A percentile compares a stretch with the other conserved stretches of the same genome.
Conservation (phyloP, 1,140 invertebrate species). For the Goniozus legneri region DNA sequence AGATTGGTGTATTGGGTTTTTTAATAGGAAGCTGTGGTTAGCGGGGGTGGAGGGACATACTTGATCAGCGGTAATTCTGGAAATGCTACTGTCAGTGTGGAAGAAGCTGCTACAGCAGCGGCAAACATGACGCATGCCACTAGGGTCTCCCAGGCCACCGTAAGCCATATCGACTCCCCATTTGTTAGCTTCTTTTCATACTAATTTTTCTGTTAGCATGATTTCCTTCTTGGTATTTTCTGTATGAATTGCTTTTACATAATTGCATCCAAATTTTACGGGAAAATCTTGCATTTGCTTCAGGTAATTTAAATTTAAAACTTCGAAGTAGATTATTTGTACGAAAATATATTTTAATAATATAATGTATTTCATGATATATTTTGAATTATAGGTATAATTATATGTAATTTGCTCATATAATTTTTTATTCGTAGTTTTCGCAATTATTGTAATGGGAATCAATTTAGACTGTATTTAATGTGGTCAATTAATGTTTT, state of each 20-base stretch:
- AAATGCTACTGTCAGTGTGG: constrained; percentile 58
- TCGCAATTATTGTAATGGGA: too few species aligned
- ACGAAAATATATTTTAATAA: too few species aligned
- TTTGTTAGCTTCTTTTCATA: constrained; percentile 45
- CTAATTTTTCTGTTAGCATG: constrained; percentile 27
- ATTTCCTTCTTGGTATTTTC: too few species aligned
- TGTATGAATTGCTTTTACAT: constrained; percentile 1
- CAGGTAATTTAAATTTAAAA: too few species aligned
- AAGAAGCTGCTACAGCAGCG: constrained; percentile 57
- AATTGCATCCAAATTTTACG: not conserved
- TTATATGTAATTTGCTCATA: too few species aligned
- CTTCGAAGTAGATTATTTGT: too few species aligned
- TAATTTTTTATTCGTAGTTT: too few species aligned
- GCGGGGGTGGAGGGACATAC: constrained; percentile 61
- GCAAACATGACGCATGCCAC: constrained; percentile 76
- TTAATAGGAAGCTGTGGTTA: constrained; percentile 54
- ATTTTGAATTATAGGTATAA: too few species aligned
- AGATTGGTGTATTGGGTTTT: constrained; percentile 51
- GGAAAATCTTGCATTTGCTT: too few species aligned
- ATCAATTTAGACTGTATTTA: too few species aligned
- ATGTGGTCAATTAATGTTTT: too few species aligned
- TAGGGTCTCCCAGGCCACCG: constrained; percentile 83
- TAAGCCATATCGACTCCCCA: constrained; percentile 60
- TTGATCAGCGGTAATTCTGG: constrained; percentile 62
- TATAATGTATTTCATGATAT: too few species aligned